Evolutionary conservation across 2,113 vertebrate species (phyloP).

Genomic region (Chelonoidis abingdonii): DNA sequence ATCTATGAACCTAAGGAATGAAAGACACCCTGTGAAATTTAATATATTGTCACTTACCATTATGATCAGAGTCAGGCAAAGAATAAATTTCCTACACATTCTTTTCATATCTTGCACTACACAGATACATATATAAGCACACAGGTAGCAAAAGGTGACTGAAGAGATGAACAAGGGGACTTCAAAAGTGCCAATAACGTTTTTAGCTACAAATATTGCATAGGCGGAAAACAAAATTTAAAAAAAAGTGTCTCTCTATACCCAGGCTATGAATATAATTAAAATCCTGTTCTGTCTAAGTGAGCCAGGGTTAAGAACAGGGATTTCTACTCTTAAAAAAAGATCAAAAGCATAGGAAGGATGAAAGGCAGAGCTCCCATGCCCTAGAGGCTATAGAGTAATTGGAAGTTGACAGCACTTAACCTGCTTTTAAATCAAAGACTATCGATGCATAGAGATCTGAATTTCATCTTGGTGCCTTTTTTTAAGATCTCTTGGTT

Average conservation of each 20-base stretch:
- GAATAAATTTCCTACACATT: neutral
- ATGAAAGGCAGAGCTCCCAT: neutral
- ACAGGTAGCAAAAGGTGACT: neutral
- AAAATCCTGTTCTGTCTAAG: neutral
- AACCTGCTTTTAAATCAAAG: neutral
- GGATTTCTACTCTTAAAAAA: neutral
- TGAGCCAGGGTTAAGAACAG: neutral
- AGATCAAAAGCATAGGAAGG: neutral
- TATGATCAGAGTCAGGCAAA: neutral
- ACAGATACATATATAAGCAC: neutral
- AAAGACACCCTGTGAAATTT: neutral
- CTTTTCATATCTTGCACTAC: neutral
- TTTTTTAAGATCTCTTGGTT: neutral
- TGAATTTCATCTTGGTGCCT: rapidly evolving
- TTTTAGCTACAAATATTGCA: neutral
- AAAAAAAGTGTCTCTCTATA: neutral
- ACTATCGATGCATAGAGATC: neutral
- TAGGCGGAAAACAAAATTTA: neutral
- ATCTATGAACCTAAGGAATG: rapidly evolving
- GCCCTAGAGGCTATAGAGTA: neutral
- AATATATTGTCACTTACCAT: neutral
- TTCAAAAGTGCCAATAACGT: slow-evolving; percentile 1
- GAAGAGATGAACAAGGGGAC: neutral
- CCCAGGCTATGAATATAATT: rapidly evolving
- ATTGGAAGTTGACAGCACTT: neutral